These are phyloP conservation scores for Equus przewalskii DNA, from an alignment of 2,113 vertebrate genomes.

Conservation along the genomic window DNA sequence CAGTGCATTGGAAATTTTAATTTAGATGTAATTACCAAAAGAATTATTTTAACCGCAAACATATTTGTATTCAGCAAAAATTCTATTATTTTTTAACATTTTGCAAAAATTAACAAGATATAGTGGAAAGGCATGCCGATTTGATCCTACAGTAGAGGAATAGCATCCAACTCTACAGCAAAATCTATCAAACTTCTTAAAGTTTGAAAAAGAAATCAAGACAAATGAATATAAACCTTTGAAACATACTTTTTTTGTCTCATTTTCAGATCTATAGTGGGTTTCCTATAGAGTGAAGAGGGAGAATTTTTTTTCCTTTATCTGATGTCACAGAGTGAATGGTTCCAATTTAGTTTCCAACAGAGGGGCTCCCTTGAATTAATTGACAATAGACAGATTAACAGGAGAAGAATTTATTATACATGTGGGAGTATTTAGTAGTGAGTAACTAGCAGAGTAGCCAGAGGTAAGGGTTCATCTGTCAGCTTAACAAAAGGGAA, in stretches of 20 bases:
- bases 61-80: constrained; percentile 18
- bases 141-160: not conserved
- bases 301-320: not conserved
- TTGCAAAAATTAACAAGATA: constrained; percentile 20
- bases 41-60: not conserved
- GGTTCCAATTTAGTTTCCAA: not conserved
- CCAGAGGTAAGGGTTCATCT: not conserved
- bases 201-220: not conserved
- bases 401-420: not conserved
- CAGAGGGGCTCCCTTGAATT: not conserved
- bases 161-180: not conserved
- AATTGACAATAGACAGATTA: not conserved
- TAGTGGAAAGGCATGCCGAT: not conserved
- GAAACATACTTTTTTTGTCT: not conserved
- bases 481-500: not conserved
- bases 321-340: not conserved
- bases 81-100: not conserved
- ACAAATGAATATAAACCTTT: not conserved
- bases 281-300: not conserved
- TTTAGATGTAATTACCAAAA: not conserved
- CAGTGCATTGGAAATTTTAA: constrained; percentile 16
- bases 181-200: not conserved
- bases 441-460: not conserved
- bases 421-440: not conserved
- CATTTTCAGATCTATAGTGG: not conserved